These are phyloP conservation scores for Parauchenoglanis ngamensis DNA, from an alignment of 2,797 vertebrate genomes.

Conservation along the genomic window DNA sequence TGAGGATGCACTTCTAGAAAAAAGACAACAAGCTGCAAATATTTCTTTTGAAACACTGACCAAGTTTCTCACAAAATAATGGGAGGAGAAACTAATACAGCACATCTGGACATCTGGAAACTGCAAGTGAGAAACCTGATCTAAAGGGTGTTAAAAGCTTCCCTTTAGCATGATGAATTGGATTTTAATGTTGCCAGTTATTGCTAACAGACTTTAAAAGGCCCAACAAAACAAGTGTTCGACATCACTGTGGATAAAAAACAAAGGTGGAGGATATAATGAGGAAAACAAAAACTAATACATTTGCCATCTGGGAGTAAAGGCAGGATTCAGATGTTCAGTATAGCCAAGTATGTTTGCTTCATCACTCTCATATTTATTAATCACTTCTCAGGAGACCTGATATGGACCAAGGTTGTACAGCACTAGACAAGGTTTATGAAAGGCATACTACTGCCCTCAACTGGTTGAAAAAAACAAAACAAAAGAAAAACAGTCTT, in stretches of 20 bases:
- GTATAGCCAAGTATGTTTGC: not conserved
- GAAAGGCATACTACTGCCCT: slow-evolving; percentile 40
- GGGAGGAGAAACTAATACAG: not conserved
- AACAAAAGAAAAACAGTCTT: not conserved
- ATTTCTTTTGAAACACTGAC: slow-evolving; percentile 55
- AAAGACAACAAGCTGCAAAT: slow-evolving; percentile 59
- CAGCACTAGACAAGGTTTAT: not conserved
- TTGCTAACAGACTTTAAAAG: slow-evolving; percentile 65
- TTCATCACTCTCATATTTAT: not conserved
- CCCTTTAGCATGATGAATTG: slow-evolving; percentile 68
- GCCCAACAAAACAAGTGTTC: slow-evolving; percentile 43
- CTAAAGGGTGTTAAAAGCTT: slow-evolving; percentile 41
- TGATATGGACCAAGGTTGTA: not conserved
- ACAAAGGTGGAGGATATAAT: not conserved
- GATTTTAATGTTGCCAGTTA: slow-evolving; percentile 64
- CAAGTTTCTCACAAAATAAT: slow-evolving; percentile 49
- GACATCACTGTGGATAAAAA: not conserved
- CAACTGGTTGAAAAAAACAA: slow-evolving; percentile 2
- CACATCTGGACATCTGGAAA: slow-evolving; percentile 21
- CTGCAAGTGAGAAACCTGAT: slow-evolving; percentile 12
- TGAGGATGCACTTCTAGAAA: not conserved
- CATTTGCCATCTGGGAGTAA: slow-evolving; percentile 2
- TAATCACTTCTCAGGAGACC: slow-evolving; percentile 7
- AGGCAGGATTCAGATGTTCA: slow-evolving; percentile 6
- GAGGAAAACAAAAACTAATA: not conserved